Evolutionary conservation across 2,888 invertebrate genomes (phyloP), one percentile per base, ranked within the genome.

Genomic region (Xestia sexstrigata): DNA sequence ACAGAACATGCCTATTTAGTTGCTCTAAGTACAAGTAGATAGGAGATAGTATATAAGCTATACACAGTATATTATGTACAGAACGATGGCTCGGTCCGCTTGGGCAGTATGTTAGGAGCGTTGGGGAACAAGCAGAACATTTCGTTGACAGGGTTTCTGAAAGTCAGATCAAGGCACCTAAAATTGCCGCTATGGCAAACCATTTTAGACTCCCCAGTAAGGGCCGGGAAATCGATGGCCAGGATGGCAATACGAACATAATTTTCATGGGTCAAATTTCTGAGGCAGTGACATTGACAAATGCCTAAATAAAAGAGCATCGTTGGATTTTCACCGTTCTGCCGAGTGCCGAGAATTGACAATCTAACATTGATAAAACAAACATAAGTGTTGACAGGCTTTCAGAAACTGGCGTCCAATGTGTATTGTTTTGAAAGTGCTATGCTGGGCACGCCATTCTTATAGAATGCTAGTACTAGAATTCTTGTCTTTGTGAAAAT

Each of bases 41-140:
- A 62, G 23, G 15, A 70, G 17, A 74, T 47, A 70, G 67, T 78
- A 88, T 68, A 82, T 74, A 82, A 78, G 81, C 72, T 69, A 58
- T 67, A 81, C 72, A 87, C 66, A 82, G 69, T 69, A 76, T 68
- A 76, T 68, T 89, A 91, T 91, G 91, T 85, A 91, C 92, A 91
- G 91, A 91, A 91, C 91, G 92, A 91, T 91, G 92, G 58, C 65
- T 71, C 67, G 69, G 60, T 78, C 81, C 82, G 77, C 82, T 81
- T 81, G 69, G 66, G 49, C 49, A 81, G 8, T 85, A 87, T 79
- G 74, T 81, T 84, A 87, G 81, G 85, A 81, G 81, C 78, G 81
- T 83, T 63, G 73, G 70, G 69, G 20, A 13, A 2, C 49, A 84
- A 83, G 74, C 87, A 47, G n/a, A 13, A 68, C 3, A 52, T n/a